Conservation (phyloP, 2,797 vertebrate species). For the Peromyscus nudipes region DNA sequence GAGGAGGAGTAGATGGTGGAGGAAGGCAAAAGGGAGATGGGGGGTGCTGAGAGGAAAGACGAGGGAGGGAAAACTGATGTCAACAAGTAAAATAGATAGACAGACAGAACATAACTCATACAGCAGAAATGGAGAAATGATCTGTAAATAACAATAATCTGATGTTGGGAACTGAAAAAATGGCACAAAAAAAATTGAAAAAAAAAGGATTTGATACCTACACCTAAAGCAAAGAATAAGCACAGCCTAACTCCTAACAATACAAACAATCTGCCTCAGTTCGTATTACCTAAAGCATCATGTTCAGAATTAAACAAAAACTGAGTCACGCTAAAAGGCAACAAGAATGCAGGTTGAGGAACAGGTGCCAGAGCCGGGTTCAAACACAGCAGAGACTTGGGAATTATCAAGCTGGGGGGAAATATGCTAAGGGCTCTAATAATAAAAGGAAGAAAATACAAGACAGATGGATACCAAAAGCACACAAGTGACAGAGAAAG, state of each 20-base stretch:
- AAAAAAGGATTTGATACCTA: background rate
- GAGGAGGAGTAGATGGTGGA: no score
- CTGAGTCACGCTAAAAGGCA: background rate
- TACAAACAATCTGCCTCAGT: background rate
- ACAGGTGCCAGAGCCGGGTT: background rate
- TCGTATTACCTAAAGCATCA: background rate
- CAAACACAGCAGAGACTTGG: background rate
- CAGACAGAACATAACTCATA: no score
- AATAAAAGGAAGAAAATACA: background rate
- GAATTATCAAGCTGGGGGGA: background rate
- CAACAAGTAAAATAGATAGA: no score
- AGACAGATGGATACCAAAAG: background rate
- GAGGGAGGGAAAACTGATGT: no score
- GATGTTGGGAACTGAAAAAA: no score
- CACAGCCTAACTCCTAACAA: background rate
- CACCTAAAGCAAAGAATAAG: background rate
- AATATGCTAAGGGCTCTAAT: background rate
- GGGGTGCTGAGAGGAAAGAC: no score
- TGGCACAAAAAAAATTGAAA: background rate
- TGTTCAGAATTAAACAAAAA: background rate
- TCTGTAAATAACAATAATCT: no score
- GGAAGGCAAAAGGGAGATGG: no score
- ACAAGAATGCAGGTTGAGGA: background rate
- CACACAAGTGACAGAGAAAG: background rate
- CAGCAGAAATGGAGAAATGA: no score